Base-by-base conservation (phyloP, 2,888 invertebrate species). In the Microctonus hyperodae region DNA sequence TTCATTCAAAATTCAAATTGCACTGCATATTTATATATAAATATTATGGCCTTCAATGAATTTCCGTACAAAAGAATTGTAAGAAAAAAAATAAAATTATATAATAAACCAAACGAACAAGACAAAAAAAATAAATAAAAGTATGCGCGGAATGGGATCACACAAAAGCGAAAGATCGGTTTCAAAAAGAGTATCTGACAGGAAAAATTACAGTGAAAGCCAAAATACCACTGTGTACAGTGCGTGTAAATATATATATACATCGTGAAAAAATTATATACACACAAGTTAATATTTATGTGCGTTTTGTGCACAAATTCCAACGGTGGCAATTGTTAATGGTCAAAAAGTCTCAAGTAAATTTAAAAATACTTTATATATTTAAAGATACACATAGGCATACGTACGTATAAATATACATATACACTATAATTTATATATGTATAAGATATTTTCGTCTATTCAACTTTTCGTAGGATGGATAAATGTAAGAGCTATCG, bases 401-500 rank as follows among this genome's bases (percentile, higher is more conserved):
- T n/a, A n/a, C n/a, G n/a, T n/a, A n/a, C n/a, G n/a, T n/a, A 37
- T 37, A 55, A 33, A 55, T 65, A 23, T n/a, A n/a, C n/a, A n/a
- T n/a, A n/a, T n/a, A n/a, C n/a, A n/a, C n/a, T n/a, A n/a, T n/a
- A n/a, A n/a, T n/a, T n/a, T n/a, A n/a, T 65, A 50, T 68, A 67
- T 68, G 64, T 69, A 69, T 68, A 67, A 71, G 16, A 44, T 44
- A 44, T n/a, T 4, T 3, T 44, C 6, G 44, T n/a, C 16, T 16
- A 44, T 44, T 44, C 44, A 44, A 66, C 64, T 35, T 48, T 50
- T 44, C 57, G 51, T 57, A 71, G 65, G 65, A 44, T 59, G 37
- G 59, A 68, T 70, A 71, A 70, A 67, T 48, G 69, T n/a, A n/a
- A n/a, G 64, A 64, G 64, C 44, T 68, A 67, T 61, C 59, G 59